Base-by-base conservation (phyloP, 2,113 vertebrate species). In the Tringa solitaria region DNA sequence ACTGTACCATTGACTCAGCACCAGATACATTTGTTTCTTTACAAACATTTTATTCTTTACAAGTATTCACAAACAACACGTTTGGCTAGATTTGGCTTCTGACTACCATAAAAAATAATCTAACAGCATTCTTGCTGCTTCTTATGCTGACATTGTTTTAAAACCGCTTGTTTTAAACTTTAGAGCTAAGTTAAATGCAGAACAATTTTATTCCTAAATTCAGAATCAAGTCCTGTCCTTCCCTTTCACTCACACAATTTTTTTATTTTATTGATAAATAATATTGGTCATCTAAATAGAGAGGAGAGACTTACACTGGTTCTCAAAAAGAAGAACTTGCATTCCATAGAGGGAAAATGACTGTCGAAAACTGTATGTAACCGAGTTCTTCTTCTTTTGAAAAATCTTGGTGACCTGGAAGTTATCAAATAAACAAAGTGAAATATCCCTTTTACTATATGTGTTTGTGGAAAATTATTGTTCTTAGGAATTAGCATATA, bases 381-480 rank as follows among this genome's bases (percentile, higher is more conserved):
- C 99, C 0, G 99, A 99, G 96, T 99, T 99, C 97, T 99, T 99
- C 98, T 99, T 99, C 98, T 99, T 99, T 94, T 99, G 99, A 98
- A 99, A 99, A 89, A 99, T 99, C 97, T 99, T 99, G 73, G 99
- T 99, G 83, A 99, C 99, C 99, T 99, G 84, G 56, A 96, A 94
- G 80, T 37, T 27, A 77, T 77, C 88, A 89, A 59, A 86, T 16
- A 67, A 86, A 85, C 33, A 65, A 68, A 61, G 26, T 84, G 9
- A 93, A 84, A 81, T 19, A 87, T 14, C 60, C 16, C 9, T 84
- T 68, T 54, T 46, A 76, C 30, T n/a, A 22, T 21, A 28, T 1
- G 0, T 24, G 16, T 28, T 14, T 21, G 28, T 57, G 33, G 22
- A 90, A 80, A 41, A 72, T 43, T 7, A 22, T 2, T 61, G n/a